Base-by-base conservation (phyloP, 1,140 invertebrate genomes). In the Pachyrhynchus sulphureomaculatus region DNA sequence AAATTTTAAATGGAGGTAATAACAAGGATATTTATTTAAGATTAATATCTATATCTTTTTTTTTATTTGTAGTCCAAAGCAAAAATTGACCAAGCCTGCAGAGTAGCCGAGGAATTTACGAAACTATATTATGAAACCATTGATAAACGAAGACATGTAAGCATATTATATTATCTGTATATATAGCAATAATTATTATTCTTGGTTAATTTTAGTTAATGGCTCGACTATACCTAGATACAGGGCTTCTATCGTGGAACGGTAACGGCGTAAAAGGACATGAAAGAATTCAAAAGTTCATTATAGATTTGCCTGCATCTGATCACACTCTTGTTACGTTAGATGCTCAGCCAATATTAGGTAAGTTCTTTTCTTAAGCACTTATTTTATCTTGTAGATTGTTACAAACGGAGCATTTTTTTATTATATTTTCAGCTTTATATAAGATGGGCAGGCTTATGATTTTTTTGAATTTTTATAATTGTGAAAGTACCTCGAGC, bases 201-300 rank as follows among this genome's bases (percentile, higher is more conserved):
- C 18, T 12, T n/a, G 1, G 9, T 44, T n/a, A 1, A 5, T 47
- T 80, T 79, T 69, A 90, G 88, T 72, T 86, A 66, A 85, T 93
- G 64, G 82, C 84, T 0, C 87, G 87, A 67, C 75, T 94, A 17
- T 95, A 94, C 68, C 73, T 92, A 65, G 89, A 93, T 39, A 84
- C 83, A 21, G 91, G 85, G n/a, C 77, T 86, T 18, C 76, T 93
- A 41, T 85, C 91, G 21, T 95, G 91, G 91, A 93, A 94, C 81
- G 92, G 92, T 26, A 92, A 92, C 78, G 83, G 85, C 15, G 80
- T 86, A 0, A 83, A 76, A 60, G 89, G 89, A 5, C 85, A 83
- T 69, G 86, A 88, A 44, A 84, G 81, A 41, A 92, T 95, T 54
- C 84, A 90, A 68, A 89, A 90, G 69, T 92, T 90, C 74, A 83